Evolutionary conservation across 1,140 invertebrate species (phyloP).

Genomic region (Eriocheir sinensis): DNA sequence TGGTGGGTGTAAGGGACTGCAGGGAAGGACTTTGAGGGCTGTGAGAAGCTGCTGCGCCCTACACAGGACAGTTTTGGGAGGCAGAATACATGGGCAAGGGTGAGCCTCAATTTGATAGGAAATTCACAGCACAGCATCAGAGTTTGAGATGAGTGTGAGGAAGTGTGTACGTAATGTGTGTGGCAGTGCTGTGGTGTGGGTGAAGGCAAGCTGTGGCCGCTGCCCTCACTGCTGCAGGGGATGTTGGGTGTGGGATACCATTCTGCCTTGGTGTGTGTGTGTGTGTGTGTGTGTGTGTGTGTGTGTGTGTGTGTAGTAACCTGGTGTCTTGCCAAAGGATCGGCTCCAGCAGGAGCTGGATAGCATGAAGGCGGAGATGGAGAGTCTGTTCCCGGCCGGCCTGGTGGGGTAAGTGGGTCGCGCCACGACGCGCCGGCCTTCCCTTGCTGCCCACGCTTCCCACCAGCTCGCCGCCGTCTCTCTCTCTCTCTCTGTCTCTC

Average conservation of each 20-base stretch:
- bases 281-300: neutral
- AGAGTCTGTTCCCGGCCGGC: conserved; percentile 69
- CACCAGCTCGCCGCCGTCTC: neutral
- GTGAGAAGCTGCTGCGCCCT: too few relatives aligned
- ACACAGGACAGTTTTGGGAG: too few relatives aligned
- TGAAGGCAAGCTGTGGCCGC: too few relatives aligned
- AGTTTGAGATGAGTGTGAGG: neutral
- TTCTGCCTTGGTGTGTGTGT: neutral
- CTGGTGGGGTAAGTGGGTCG: conserved; percentile 73
- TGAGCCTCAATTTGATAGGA: too few relatives aligned
- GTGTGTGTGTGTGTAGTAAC: neutral
- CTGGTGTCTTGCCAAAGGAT: conserved; percentile 64
- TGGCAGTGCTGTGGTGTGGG: too few relatives aligned
- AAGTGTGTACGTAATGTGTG: neutral
- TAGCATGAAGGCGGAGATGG: conserved; percentile 74
- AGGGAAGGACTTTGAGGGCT: too few relatives aligned
- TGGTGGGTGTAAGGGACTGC: too few relatives aligned
- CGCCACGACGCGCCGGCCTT: too few relatives aligned
- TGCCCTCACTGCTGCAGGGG: too few relatives aligned
- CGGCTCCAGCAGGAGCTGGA: conserved; percentile 73
- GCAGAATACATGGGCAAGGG: too few relatives aligned
- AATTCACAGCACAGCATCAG: too few relatives aligned
- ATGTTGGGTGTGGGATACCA: too few relatives aligned
- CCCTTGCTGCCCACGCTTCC: conserved; percentile 27
- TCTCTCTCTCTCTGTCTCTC: conserved; percentile 16